These are phyloP conservation scores for Antennarius striatus DNA, from an alignment of 2,113 vertebrate genomes.

Conservation along the genomic window DNA sequence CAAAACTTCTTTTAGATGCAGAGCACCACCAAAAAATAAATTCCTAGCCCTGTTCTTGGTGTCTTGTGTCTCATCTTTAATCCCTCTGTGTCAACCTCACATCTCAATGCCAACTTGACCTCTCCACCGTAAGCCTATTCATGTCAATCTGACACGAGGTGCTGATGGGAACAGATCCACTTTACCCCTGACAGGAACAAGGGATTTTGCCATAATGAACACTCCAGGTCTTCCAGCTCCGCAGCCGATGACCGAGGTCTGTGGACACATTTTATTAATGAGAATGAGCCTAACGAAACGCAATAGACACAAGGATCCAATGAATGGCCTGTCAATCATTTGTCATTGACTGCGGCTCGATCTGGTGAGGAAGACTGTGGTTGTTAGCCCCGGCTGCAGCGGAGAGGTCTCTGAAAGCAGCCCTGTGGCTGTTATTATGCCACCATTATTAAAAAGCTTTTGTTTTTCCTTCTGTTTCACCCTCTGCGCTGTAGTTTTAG, in stretches of 20 bases:
- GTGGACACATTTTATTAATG: conserved; percentile 65
- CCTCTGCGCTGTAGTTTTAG: conserved; percentile 66
- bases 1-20: neutral
- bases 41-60: conserved; percentile 13
- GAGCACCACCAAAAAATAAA: conserved; percentile 23
- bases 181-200: conserved; percentile 68
- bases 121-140: conserved; percentile 71
- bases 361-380: conserved; percentile 50
- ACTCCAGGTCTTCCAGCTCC: conserved; percentile 64
- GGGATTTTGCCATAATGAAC: conserved; percentile 72
- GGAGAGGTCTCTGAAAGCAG: conserved; percentile 30
- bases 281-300: conserved; percentile 61
- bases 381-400: conserved; percentile 44
- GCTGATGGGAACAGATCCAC: conserved; percentile 71
- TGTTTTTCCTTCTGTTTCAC: conserved; percentile 65
- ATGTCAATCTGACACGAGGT: conserved; percentile 66
- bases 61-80: conserved; percentile 49
- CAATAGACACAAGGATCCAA: conserved; percentile 60
- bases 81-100: conserved; percentile 51
- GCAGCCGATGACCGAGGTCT: conserved; percentile 58
- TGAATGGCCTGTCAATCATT: conserved; percentile 65
- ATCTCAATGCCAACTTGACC: conserved; percentile 69
- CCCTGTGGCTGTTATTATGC: conserved; percentile 54
- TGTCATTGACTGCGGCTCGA: conserved; percentile 54
- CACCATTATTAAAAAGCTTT: conserved; percentile 64